These are phyloP conservation scores for Spatulosminthurus flaviceps DNA, from an alignment of 2,888 invertebrate species.

Conservation along the genomic window DNA sequence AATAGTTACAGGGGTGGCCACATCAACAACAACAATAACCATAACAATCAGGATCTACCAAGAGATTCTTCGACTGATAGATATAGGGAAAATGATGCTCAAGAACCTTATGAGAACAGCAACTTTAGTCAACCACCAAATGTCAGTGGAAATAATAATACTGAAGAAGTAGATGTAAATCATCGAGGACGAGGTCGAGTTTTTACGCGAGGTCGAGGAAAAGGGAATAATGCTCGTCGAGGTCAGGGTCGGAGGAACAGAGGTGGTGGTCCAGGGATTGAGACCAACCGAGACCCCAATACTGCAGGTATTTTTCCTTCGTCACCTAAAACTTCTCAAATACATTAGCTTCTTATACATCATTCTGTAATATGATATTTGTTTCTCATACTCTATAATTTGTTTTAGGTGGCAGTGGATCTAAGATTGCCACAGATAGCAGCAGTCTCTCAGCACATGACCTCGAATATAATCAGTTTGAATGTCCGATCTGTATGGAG, in stretches of 20 bases:
- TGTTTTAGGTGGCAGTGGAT: neutral
- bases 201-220: neutral
- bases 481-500: conserved; percentile 33
- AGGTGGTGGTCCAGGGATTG: neutral
- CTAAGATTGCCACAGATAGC: neutral
- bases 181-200: neutral
- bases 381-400: too few relatives aligned
- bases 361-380: too few relatives aligned
- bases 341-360: too few relatives aligned
- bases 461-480: neutral
- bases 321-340: too few relatives aligned
- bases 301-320: neutral
- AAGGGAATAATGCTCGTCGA: conserved; percentile 11
- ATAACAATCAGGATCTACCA: too few relatives aligned
- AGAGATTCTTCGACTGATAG: too few relatives aligned
- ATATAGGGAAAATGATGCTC: neutral
- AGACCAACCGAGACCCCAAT: neutral
- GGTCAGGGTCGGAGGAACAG: neutral
- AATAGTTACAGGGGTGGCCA: neutral
- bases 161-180: neutral
- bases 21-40: too few relatives aligned
- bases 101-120: too few relatives aligned
- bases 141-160: neutral
- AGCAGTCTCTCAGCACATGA: neutral
- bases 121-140: neutral